Base-by-base conservation (phyloP, 2,888 invertebrate genomes). In the Mythimna loreyi region DNA sequence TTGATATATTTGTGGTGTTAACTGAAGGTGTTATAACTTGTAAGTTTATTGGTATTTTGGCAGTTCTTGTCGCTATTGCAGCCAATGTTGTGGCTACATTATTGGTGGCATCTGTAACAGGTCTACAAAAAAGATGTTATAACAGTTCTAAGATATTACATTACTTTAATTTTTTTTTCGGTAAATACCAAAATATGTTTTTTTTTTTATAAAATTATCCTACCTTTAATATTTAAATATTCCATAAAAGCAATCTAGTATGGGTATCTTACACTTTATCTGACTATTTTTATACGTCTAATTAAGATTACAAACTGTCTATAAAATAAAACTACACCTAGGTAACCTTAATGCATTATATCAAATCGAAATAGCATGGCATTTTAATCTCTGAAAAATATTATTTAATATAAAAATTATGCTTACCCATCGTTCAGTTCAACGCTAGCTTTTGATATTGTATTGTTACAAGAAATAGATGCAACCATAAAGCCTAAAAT, bases 401-500 rank as follows among this genome's bases (percentile, higher is more conserved):
- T n/a, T n/a, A n/a, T n/a, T n/a, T n/a, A n/a, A n/a, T n/a, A n/a
- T n/a, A n/a, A n/a, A n/a, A 28, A 28, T 28, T 28, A 43, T 36
- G 21, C 73, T 53, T 58, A 75, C 73, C 23, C 53, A 2, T 53
- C 25, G 28, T 55, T 30, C 7, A 55, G 45, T 56, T 50, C 50
- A 21, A 61, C 21, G 23, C 16, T 67, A 47, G 25, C 8, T n/a
- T 16, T 47, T 1, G 53, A 9, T 28, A 13, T 13, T 11, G 45
- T 70, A 30, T 23, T 67, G 50, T 56, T 62, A 52, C 72, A 67
- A 53, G 53, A 45, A 0, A 55, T 60, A 61, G 58, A 33, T n/a
- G 45, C 55, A 28, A 74, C 55, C 16, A 77, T 21, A 30, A 68
- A 19, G 8, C 59, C 65, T 30, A 67, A 43, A 53, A 76, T 55